Base-by-base conservation (phyloP, 2,113 vertebrate species). In the Tor tambroides region DNA sequence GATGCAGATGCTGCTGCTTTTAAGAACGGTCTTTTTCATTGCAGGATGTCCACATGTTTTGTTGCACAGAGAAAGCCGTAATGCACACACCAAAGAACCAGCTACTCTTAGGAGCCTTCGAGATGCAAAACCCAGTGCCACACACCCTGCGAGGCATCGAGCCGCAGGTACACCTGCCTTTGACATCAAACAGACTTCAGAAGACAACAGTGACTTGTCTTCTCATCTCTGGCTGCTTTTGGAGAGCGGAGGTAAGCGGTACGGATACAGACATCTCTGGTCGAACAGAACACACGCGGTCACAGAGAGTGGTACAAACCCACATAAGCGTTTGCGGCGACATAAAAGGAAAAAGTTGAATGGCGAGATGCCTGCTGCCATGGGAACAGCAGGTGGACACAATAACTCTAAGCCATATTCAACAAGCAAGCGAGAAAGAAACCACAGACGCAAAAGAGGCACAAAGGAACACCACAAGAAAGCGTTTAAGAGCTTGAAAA, bases 391-490 rank as follows among this genome's bases (percentile, higher is more conserved):
- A 92, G 92, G 93, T 92, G 93, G 94, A 91, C 89, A 94, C 93
- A 93, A 94, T 93, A 90, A 88, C 56, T 88, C 87, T 86, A 92
- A 94, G 92, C 86, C 89, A 54, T 72, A 92, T 23, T 92, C 92
- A 92, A 89, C 91, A 87, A 91, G 85, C 75, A 51, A 78, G 51
- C 80, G 88, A 80, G 91, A 80, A 85, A 93, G 90, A 83, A 89
- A 91, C 59, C 91, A 93, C 87, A 91, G 95, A 85, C 84, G 88
- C 79, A 94, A 93, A 89, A 92, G 95, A 38, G 91, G 94, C 88
- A 91, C 94, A 89, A 94, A 94, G 88, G 94, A 94, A 12, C 93
- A 91, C 86, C 92, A 93, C 88, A 95, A 95, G 89, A 95, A 93
- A 91, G 77, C 88, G 4, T 83, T 83, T 75, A 94, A 90, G 88